phyloP scores from a whole-genome alignment of 2,797 vertebrate species.

The Eidolon dupreanum region DNA sequence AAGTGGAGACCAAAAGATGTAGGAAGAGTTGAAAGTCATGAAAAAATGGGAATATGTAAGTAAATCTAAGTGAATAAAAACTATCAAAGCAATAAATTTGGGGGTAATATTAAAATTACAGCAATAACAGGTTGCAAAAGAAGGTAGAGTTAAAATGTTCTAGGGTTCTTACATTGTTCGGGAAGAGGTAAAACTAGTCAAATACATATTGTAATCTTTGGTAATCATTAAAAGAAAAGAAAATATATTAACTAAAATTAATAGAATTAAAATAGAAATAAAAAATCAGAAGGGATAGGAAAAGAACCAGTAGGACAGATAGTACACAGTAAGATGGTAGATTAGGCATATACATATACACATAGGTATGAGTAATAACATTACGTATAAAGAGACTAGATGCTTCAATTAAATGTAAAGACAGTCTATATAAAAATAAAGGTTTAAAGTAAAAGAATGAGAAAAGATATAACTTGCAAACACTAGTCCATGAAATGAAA shows the following conservation, averaged over 20 bases:
- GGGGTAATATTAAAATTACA: neutral
- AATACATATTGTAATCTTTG: neutral
- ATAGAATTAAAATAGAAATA: neutral
- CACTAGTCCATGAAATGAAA: neutral
- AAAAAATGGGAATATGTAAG: neutral
- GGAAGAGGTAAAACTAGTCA: conserved; percentile 9
- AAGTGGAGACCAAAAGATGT: neutral
- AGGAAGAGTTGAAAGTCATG: neutral
- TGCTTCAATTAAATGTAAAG: neutral
- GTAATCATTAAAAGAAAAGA: conserved; percentile 21
- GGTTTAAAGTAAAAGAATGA: neutral
- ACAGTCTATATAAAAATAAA: neutral
- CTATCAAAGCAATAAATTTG: neutral
- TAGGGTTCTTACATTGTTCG: neutral
- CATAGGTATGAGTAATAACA: neutral
- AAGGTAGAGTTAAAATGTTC: neutral
- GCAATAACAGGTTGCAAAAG: neutral
- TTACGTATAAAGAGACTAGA: neutral
- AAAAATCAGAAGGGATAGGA: neutral
- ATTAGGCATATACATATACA: neutral
- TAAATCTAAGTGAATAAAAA: neutral
- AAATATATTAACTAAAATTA: neutral
- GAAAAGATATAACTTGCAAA: neutral
- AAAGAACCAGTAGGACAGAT: neutral
- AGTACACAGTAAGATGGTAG: neutral